Conservation (phyloP, 2,797 vertebrate genomes). For the Poecilia velifera region DNA sequence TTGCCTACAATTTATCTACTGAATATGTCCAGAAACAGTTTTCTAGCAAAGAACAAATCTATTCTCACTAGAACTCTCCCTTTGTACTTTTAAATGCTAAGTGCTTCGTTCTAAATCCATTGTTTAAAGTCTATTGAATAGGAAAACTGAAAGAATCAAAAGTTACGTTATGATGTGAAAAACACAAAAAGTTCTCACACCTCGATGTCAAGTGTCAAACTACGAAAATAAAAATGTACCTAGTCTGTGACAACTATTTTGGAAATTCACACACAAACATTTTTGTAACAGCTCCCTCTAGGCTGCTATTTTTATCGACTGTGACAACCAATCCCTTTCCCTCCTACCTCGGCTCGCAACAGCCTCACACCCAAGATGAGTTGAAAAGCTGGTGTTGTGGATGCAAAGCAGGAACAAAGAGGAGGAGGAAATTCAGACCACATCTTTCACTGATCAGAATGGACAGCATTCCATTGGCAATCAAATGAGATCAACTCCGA, state of each 20-base stretch:
- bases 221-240: background rate
- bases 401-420: background rate
- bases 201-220: background rate
- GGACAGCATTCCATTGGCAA: background rate
- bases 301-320: background rate
- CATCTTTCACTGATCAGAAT: background rate
- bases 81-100: background rate
- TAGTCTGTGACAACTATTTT: background rate
- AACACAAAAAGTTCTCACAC: background rate
- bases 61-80: too few relatives aligned
- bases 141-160: background rate
- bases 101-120: background rate
- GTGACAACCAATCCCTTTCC: background rate
- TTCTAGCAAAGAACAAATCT: too few relatives aligned
- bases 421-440: background rate
- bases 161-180: background rate
- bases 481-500: background rate
- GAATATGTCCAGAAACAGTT: too few relatives aligned
- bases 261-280: slow-evolving; percentile 7
- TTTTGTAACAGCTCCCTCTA: background rate
- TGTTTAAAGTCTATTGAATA: background rate
- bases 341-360: background rate
- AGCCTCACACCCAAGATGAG: background rate
- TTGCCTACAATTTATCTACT: too few relatives aligned
- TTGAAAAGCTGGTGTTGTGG: background rate